Percentiles rank a stretch among this genome's conserved stretches.
phyloP scores from a whole-genome alignment of 2,113 vertebrate species.

The Oreochromis aureus region DNA sequence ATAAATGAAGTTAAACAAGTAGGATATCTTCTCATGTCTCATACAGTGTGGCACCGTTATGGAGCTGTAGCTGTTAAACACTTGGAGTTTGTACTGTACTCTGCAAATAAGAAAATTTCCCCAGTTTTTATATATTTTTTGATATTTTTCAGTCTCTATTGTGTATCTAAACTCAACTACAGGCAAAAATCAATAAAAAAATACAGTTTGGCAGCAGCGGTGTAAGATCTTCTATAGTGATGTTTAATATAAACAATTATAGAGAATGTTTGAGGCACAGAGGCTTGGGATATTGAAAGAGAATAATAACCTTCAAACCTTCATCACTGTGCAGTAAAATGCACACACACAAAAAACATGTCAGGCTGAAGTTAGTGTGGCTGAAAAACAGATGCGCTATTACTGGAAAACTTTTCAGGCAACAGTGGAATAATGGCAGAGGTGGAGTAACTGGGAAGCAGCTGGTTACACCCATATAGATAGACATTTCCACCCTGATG shows the following conservation, averaged over 20 bases:
- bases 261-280: neutral
- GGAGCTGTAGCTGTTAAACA: neutral
- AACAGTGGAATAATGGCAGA: neutral
- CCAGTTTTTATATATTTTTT: neutral
- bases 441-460: neutral
- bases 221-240: neutral
- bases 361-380: neutral
- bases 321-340: neutral
- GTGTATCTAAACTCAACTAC: neutral
- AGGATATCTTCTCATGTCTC: neutral
- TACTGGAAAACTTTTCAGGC: neutral
- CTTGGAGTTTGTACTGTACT: neutral
- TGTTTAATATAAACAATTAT: neutral
- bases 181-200: neutral
- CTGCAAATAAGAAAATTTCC: neutral
- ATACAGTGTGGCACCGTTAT: neutral
- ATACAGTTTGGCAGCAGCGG: neutral
- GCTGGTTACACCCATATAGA: neutral
- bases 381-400: neutral
- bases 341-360: neutral
- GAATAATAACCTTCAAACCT: neutral
- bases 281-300: neutral
- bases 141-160: neutral
- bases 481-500: rapidly evolving
- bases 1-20: neutral